Conservation (phyloP, 1,140 invertebrate genomes). For the Drosophila ananassae region DNA sequence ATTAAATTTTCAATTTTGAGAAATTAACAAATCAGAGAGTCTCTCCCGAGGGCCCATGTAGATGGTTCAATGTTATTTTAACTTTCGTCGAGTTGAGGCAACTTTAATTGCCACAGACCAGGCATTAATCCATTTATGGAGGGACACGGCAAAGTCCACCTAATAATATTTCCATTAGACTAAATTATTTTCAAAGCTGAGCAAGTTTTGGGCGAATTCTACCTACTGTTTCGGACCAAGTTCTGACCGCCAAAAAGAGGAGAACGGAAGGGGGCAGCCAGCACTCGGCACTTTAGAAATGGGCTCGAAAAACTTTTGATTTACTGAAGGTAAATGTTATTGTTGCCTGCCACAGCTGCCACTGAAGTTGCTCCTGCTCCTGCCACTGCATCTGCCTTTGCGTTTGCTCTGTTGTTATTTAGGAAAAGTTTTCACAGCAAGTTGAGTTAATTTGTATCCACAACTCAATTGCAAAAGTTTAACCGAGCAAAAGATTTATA, state of each 20-base stretch:
- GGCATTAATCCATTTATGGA: background rate
- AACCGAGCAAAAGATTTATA: constrained; percentile 81
- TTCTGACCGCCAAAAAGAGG: constrained; percentile 29
- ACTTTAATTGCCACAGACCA: background rate
- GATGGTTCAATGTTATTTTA: constrained; percentile 6
- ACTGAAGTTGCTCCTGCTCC: constrained; percentile 36
- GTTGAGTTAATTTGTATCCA: constrained; percentile 80
- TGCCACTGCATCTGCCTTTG: background rate
- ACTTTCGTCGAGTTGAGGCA: background rate
- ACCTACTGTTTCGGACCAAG: constrained; percentile 27
- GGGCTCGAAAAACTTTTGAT: constrained; percentile 60
- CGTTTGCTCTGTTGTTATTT: constrained; percentile 57
- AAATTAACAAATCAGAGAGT: constrained; percentile 31
- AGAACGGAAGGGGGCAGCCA: constrained; percentile 20
- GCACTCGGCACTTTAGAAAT: constrained; percentile 33
- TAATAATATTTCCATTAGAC: constrained; percentile 27
- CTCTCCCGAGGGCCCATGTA: constrained; percentile 7
- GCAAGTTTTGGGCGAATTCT: constrained; percentile 22
- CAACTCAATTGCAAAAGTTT: constrained; percentile 81
- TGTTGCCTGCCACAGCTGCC: constrained; percentile 62
- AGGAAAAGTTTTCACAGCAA: constrained; percentile 69
- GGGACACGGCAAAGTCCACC: background rate
- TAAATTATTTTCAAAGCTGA: constrained; percentile 22
- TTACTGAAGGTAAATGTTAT: constrained; percentile 70
- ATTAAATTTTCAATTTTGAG: constrained; percentile 38